These are phyloP conservation scores for Zaprionus vittiger DNA, from an alignment of 1,140 invertebrate species.

Conservation along the genomic window DNA sequence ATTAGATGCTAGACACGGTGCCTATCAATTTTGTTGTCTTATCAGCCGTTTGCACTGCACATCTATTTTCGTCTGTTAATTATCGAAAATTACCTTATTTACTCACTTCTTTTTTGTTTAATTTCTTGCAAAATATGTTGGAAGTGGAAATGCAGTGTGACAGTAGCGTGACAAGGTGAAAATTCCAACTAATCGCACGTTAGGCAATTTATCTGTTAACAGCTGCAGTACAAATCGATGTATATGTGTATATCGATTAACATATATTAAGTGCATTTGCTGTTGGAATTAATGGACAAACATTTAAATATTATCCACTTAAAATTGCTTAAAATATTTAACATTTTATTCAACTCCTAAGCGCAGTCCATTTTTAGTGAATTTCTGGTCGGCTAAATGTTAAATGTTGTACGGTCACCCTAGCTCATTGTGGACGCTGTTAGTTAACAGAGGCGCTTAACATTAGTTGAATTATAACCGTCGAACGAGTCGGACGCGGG, in stretches of 20 bases:
- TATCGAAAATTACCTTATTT: conserved; percentile 45
- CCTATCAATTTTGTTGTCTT: conserved; percentile 34
- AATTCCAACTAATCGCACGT: not conserved
- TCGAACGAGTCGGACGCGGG: conserved; percentile 40
- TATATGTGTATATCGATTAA: not conserved
- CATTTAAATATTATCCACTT: no score
- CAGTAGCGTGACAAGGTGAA: not conserved
- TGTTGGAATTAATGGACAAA: no score
- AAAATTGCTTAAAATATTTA: no score
- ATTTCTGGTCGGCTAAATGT: not conserved
- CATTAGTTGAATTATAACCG: conserved; percentile 43
- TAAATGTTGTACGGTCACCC: conserved; percentile 5
- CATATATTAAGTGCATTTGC: not conserved
- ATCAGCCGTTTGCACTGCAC: conserved; percentile 28
- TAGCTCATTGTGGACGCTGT: conserved; percentile 8
- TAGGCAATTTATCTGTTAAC: not conserved
- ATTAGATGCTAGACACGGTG: not conserved
- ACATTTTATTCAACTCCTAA: not conserved
- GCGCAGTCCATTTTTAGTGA: not conserved
- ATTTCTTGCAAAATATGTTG: conserved; percentile 50
- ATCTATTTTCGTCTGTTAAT: conserved; percentile 19
- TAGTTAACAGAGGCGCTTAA: conserved; percentile 41
- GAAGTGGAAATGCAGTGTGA: conserved; percentile 32
- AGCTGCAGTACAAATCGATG: not conserved
- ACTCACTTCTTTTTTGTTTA: conserved; percentile 42